A percentile compares a stretch with the other conserved stretches of the same genome.
phyloP scores from a whole-genome alignment of 2,888 invertebrate species.

The Heterodera filipjevi region DNA sequence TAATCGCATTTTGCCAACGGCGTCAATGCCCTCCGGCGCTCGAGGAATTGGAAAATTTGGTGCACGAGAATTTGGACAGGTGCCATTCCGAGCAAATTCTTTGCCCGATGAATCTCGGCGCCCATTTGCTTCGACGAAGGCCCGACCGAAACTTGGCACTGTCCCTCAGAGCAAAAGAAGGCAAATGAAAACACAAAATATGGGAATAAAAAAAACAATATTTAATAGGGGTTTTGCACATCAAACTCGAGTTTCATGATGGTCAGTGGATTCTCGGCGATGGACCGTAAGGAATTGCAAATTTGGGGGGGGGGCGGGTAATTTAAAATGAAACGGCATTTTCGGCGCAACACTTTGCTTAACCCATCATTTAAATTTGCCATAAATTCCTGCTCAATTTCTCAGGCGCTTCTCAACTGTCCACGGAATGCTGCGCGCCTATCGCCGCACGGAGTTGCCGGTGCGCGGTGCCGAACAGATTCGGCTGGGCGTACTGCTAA shows the following conservation, averaged over 20 bases:
- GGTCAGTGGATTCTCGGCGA: conserved; percentile 58
- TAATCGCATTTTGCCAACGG: conserved; percentile 22
- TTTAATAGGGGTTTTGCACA: conserved; percentile 55
- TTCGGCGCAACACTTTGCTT: too few relatives aligned
- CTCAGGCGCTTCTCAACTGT: conserved; percentile 50
- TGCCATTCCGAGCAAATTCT: conserved; percentile 59
- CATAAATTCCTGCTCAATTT: too few relatives aligned
- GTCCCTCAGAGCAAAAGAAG: conserved; percentile 46
- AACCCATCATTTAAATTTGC: background rate
- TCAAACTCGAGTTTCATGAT: conserved; percentile 57
- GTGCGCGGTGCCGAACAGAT: conserved; percentile 61
- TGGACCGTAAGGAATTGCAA: conserved; percentile 42
- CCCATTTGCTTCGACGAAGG: conserved; percentile 52
- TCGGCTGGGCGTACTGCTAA: conserved; percentile 42
- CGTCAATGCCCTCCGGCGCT: conserved; percentile 25
- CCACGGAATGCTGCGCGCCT: conserved; percentile 52
- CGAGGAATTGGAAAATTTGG: conserved; percentile 30
- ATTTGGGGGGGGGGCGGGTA: background rate
- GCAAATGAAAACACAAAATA: conserved; percentile 24
- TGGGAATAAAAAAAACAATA: background rate
- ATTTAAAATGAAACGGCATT: too few relatives aligned
- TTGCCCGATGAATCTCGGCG: conserved; percentile 48
- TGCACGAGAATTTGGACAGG: conserved; percentile 56
- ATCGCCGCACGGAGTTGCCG: conserved; percentile 54
- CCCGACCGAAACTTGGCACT: conserved; percentile 56